Evolutionary conservation across 2,888 invertebrate species (phyloP), one percentile per base, ranked within the genome.

Genomic region (Selenia dentaria): DNA sequence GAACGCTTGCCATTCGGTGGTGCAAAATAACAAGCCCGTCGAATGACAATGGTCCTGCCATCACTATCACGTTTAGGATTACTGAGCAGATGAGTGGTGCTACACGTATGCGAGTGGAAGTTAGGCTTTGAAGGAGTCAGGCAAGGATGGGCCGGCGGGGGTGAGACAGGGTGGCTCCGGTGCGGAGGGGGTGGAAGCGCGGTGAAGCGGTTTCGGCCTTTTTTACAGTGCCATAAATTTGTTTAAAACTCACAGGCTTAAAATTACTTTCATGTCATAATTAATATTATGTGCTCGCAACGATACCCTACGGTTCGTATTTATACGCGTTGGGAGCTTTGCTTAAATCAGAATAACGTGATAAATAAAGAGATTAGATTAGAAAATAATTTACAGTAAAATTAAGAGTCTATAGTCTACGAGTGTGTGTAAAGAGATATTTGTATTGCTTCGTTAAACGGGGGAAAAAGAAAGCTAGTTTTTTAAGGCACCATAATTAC

Each of bases 41-140:
- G 64, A 70, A 63, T 66, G 66, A 60, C 70, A 70, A 66, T 62
- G 61, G 58, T 38, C 44, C 54, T 57, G 55, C 63, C 59, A 59
- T 66, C 62, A 66, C 63, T 59, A 59, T 66, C 62, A 66, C 67
- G 65, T 35, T 67, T 63, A 63, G 67, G 64, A 70, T 61, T 62
- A 60, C 70, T 62, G 67, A 77, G 75, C 76, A 70, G 74, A 84
- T 83, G 88, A 86, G 86, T 83, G 79, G 81, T 76, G 81, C 80
- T 85, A 87, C 88, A 85, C 75, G 82, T 80, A 75, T 79, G 83
- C 74, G 68, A 67, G 72, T 72, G 72, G 68, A 65, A 62, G 62
- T 64, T 52, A 53, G 55, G 51, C 54, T 37, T 51, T 36, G 39
- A 33, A 11, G 36, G 22, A 25, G 25, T 26, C 31, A 44, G 44